phyloP scores from a whole-genome alignment of 2,888 invertebrate species.

The Pomacea canaliculata region DNA sequence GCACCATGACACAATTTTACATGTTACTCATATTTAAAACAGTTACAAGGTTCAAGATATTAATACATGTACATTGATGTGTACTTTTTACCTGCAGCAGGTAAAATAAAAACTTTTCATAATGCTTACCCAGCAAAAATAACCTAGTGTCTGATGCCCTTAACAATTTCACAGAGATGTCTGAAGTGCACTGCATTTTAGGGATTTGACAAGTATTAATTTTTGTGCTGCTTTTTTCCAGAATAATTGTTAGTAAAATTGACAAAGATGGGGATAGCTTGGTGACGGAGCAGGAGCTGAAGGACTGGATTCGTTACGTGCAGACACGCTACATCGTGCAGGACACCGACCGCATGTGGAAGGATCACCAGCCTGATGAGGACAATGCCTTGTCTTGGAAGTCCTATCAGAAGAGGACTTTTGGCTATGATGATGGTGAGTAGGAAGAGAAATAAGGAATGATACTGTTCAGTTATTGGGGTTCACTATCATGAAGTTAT shows the following conservation, averaged over 20 bases:
- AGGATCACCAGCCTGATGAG: conserved; percentile 85
- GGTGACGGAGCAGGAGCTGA: conserved; percentile 85
- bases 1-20: no score
- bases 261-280: conserved; percentile 74
- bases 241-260: conserved; percentile 92
- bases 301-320: conserved; percentile 95
- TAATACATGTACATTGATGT: no score
- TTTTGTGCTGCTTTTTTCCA: conserved; percentile 69
- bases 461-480: no score
- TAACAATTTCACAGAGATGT: no score
- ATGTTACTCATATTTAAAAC: no score
- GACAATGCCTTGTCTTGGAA: conserved; percentile 86
- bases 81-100: no score
- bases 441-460: background rate
- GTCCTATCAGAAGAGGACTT: conserved; percentile 83
- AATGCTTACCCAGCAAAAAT: no score
- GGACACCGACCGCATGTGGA: conserved; percentile 94
- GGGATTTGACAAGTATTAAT: background rate
- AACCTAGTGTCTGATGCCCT: no score
- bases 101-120: no score
- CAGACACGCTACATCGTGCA: conserved; percentile 92
- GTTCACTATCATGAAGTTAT: no score
- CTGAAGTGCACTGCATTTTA: no score
- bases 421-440: conserved; percentile 77
- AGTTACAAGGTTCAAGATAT: no score